Percentiles rank a stretch among this genome's conserved stretches.
Conservation (phyloP, 2,113 vertebrate genomes). For the Mus spicilegus region DNA sequence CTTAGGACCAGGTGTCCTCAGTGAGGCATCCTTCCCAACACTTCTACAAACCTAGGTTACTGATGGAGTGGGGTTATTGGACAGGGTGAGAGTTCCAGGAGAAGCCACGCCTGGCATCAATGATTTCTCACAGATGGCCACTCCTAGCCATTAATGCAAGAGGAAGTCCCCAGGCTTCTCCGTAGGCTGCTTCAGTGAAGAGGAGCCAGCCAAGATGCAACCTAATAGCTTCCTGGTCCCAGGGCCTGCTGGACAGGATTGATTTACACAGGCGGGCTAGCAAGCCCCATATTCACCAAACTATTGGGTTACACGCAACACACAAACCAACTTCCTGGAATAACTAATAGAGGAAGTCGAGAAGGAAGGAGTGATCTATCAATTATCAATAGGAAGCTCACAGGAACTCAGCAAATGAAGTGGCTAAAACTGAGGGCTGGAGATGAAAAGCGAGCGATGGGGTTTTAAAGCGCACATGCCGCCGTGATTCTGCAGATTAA, state of each 20-base stretch:
- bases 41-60: neutral
- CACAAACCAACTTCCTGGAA: slow-evolving; percentile 86
- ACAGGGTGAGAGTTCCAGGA: slow-evolving; percentile 49
- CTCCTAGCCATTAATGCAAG: slow-evolving; percentile 77
- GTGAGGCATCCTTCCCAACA: too few species aligned
- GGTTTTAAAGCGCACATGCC: neutral
- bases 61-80: neutral
- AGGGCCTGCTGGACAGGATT: slow-evolving; percentile 85
- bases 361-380: slow-evolving; percentile 88
- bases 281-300: slow-evolving; percentile 72
- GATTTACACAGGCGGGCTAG: slow-evolving; percentile 84
- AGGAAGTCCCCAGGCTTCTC: slow-evolving; percentile 79
- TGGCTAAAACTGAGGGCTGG: neutral
- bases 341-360: slow-evolving; percentile 88
- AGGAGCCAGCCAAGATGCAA: slow-evolving; percentile 84
- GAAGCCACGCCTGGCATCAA: slow-evolving; percentile 52
- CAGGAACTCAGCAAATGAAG: slow-evolving; percentile 81
- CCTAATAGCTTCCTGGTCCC: slow-evolving; percentile 80
- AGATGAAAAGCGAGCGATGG: slow-evolving; percentile 64
- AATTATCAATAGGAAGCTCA: slow-evolving; percentile 84
- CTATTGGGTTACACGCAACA: slow-evolving; percentile 86
- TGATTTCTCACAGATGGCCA: slow-evolving; percentile 19
- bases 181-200: slow-evolving; percentile 81
- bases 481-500: neutral
- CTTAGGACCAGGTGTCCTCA: neutral